Evolutionary conservation across 30 jellyfish, hydroid and myxozoan species (phyloP).

Genomic region (Clytia hemisphaerica): DNA sequence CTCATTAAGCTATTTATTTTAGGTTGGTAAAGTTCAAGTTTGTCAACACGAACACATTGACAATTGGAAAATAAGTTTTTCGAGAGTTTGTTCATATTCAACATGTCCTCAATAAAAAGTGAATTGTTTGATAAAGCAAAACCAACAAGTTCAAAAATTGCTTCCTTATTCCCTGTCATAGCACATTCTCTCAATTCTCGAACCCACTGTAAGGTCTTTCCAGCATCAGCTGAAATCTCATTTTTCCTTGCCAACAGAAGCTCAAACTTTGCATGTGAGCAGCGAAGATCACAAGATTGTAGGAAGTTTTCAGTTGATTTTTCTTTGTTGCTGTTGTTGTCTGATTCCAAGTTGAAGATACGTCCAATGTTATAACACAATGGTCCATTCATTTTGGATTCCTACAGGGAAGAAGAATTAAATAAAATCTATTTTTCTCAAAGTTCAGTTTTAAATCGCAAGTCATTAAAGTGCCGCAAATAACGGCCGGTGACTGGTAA

Average conservation of each 20-base stretch:
- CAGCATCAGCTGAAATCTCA: slow-evolving; percentile 46
- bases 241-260: not conserved
- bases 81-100: slow-evolving; percentile 4
- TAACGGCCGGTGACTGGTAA: too few relatives aligned
- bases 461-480: too few relatives aligned
- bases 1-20: slow-evolving; percentile 39
- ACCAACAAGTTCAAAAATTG: slow-evolving; percentile 20
- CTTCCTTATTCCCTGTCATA: slow-evolving; percentile 45
- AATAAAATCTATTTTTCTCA: too few relatives aligned
- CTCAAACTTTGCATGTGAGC: slow-evolving; percentile 50
- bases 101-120: too few relatives aligned
- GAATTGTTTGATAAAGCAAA: not conserved
- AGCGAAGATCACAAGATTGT: slow-evolving; percentile 52
- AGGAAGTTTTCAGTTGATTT: slow-evolving; percentile 26
- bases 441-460: too few relatives aligned
- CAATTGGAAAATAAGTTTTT: slow-evolving; percentile 7
- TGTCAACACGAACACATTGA: not conserved
- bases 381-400: slow-evolving; percentile 6
- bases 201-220: slow-evolving; percentile 37
- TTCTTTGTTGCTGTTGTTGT: not conserved
- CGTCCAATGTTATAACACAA: slow-evolving; percentile 22
- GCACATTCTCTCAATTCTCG: slow-evolving; percentile 54
- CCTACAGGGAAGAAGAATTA: slow-evolving; percentile 1
- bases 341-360: slow-evolving; percentile 2
- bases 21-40: slow-evolving; percentile 23